These are phyloP conservation scores for Silurus aristotelis DNA, from an alignment of 2,797 vertebrate species.

Conservation along the genomic window DNA sequence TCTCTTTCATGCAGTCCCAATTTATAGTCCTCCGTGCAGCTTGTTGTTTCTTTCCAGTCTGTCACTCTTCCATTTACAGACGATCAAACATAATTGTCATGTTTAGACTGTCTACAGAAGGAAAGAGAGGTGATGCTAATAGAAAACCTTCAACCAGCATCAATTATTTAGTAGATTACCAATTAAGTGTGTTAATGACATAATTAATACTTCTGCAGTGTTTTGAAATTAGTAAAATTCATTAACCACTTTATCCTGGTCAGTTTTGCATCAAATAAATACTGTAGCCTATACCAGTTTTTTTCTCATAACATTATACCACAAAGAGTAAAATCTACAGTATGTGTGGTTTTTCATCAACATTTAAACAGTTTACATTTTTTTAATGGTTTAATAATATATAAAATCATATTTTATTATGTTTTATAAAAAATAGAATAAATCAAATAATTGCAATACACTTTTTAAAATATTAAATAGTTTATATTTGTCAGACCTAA, in stretches of 20 bases:
- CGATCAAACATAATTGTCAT: constrained; percentile 17
- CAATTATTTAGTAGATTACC: not conserved
- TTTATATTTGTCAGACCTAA: no score
- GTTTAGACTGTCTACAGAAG: not conserved
- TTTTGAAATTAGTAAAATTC: not conserved
- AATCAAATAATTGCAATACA: no score
- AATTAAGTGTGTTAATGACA: not conserved
- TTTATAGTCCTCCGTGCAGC: not conserved
- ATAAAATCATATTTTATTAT: no score
- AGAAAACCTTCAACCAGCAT: not conserved
- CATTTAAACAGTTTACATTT: no score
- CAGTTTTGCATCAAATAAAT: not conserved
- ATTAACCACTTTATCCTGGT: not conserved
- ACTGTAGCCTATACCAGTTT: not conserved
- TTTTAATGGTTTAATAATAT: no score
- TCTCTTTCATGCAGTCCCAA: not conserved
- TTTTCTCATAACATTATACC: not conserved
- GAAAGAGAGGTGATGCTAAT: not conserved
- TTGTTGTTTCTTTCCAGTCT: constrained; percentile 13
- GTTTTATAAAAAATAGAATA: no score
- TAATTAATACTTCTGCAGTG: not conserved
- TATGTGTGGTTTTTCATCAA: no score
- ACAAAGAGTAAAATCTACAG: not conserved
- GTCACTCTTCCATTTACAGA: constrained; percentile 9
- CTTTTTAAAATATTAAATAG: no score